These are phyloP conservation scores for Pseudoips prasinana DNA, from an alignment of 2,888 invertebrate genomes.

Conservation along the genomic window DNA sequence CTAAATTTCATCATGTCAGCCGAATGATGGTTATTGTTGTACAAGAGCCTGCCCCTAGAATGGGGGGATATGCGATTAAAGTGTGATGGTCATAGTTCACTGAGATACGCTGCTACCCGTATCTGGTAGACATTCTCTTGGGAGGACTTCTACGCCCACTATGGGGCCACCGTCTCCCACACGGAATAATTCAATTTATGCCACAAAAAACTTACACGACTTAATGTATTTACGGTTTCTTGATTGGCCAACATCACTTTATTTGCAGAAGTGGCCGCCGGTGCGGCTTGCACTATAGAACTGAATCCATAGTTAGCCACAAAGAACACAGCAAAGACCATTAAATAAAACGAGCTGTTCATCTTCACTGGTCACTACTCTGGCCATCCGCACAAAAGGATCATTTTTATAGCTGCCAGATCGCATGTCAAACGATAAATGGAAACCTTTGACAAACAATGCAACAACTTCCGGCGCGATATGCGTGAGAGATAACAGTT, in stretches of 20 bases:
- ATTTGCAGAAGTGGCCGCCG: conserved; percentile 11
- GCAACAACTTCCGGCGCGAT: conserved; percentile 66
- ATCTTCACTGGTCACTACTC: conserved; percentile 55
- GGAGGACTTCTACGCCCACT: too few relatives aligned
- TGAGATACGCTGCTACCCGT: too few relatives aligned
- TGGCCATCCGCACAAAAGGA: conserved; percentile 21
- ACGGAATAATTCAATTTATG: too few relatives aligned
- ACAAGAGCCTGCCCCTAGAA: too few relatives aligned
- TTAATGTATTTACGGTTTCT: conserved; percentile 29
- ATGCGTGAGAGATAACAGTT: conserved; percentile 54
- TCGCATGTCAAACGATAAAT: conserved; percentile 50
- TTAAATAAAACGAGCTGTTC: conserved; percentile 53
- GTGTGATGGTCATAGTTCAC: too few relatives aligned
- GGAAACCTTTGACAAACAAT: conserved; percentile 69
- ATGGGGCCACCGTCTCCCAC: too few relatives aligned
- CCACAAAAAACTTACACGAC: conserved; percentile 48
- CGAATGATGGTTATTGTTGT: too few relatives aligned
- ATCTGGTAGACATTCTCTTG: too few relatives aligned
- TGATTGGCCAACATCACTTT: conserved; percentile 12
- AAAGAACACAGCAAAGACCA: conserved; percentile 46
- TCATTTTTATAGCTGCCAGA: conserved; percentile 48
- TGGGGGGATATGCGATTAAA: too few relatives aligned
- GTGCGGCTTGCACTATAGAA: conserved; percentile 30
- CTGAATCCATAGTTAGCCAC: conserved; percentile 27
- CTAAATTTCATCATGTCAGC: too few relatives aligned